Percentiles rank a stretch among this genome's conserved stretches.
Conservation (phyloP, 2,797 vertebrate genomes). For the Muscicapa striata region DNA sequence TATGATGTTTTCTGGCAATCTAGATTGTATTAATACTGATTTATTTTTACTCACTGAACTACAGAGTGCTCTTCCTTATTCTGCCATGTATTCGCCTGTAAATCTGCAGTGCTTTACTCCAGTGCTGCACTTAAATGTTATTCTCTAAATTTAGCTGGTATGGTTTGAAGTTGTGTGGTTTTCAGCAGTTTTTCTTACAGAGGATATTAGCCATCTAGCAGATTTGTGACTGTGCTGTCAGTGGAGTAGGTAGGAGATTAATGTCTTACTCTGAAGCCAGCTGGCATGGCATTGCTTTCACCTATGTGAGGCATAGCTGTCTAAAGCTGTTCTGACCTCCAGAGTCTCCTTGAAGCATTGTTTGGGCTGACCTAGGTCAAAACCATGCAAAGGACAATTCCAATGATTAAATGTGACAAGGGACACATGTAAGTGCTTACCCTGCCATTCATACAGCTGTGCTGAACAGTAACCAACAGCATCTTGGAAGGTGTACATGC, state of each 20-base stretch:
- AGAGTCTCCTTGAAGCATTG: background rate
- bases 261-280: background rate
- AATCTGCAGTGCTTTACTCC: background rate
- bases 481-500: rapidly evolving
- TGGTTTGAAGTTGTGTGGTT: background rate
- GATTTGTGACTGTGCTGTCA: background rate
- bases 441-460: background rate
- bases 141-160: background rate
- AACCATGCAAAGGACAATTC: background rate
- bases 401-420: background rate
- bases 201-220: background rate
- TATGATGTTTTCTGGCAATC: background rate
- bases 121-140: background rate
- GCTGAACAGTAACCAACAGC: background rate
- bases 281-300: background rate
- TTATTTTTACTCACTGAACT: background rate
- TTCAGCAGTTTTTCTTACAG: background rate
- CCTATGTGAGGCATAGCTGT: rapidly evolving
- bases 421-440: background rate
- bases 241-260: background rate
- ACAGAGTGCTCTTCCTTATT: background rate
- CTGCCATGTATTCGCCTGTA: background rate
- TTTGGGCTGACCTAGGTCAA: background rate
- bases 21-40: background rate
- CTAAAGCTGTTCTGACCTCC: background rate